Evolutionary conservation across 2,797 vertebrate genomes (phyloP).

Genomic region (Anguilla megastoma): DNA sequence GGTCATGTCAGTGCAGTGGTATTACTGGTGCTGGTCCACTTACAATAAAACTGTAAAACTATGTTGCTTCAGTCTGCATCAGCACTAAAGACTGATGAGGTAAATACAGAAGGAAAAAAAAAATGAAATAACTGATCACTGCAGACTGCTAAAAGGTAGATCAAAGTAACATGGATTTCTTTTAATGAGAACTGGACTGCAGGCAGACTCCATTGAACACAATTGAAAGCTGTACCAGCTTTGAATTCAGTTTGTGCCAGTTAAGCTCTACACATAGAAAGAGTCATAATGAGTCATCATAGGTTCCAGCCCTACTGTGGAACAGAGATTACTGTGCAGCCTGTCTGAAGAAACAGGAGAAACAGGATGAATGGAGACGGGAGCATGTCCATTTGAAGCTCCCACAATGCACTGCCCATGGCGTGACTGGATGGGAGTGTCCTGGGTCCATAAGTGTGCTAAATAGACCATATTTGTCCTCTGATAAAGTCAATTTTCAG

Average conservation of each 20-base stretch:
- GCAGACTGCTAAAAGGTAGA: neutral
- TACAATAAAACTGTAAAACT: neutral
- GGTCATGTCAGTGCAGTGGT: neutral
- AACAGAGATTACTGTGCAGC: neutral
- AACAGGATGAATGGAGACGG: neutral
- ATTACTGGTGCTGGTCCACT: neutral
- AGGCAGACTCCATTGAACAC: neutral
- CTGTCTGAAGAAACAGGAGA: neutral
- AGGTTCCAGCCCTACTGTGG: neutral
- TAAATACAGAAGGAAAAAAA: neutral
- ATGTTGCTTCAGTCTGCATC: neutral
- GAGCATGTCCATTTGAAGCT: neutral
- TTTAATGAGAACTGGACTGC: neutral
- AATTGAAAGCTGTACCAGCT: neutral
- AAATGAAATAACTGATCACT: neutral
- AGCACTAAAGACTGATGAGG: neutral
- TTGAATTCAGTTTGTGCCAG: neutral
- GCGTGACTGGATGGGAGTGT: neutral
- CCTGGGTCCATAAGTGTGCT: neutral
- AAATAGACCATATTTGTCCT: neutral
- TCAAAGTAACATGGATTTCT: neutral
- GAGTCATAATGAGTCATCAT: neutral
- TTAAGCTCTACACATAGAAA: neutral
- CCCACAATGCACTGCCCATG: conserved; percentile 5
- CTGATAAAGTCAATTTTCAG: neutral